Base-by-base conservation (phyloP, 2,797 vertebrate species). In the Hafferia zeledoni region DNA sequence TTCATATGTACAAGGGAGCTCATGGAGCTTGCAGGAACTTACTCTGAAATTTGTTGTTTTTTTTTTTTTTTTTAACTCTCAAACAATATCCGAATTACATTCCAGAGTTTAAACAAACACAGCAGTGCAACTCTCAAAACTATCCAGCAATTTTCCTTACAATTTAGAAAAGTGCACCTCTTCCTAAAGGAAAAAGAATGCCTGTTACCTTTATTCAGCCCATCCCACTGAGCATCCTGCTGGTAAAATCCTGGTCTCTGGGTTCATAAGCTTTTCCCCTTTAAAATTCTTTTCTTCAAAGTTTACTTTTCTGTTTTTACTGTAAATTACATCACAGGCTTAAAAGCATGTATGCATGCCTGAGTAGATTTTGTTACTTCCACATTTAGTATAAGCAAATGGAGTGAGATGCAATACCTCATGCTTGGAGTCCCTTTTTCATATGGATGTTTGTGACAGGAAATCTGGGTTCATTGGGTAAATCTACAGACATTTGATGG, bases 1-100 rank as follows among this genome's bases (percentile, higher is more conserved):
- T 98, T 99, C 98, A 98, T 98, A 98, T 98, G 98, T 98, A 98
- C 98, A 98, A 98, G 97, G 97, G 68, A 77, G 94, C 94, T 97
- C 96, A 95, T 90, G 94, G 93, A 97, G 86, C 68, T 95, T 76
- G 39, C 52, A 46, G 90, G 60, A 93, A 72, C 91, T 96, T 67
- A 52, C 90, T 94, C 83, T 93, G 87, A 95, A 94, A 89, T 96
- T 85, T 76, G 79, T 78, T 94, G 53, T 70, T 77, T 8, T 61
- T 33, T 75, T 83, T 33, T 75, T 83, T 61, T 82, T 87, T 72
- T 76, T 37, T 1, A 83, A 74, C 52, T 64, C 67, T 82, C 4
- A 5, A 52, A 72, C 74, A 93, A 76, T 88, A 90, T 89, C 61
- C 43, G 22, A 86, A 83, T 91, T 89, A 70, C 90, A 91, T 94